Evolutionary conservation across 2,797 vertebrate genomes (phyloP).

Genomic region (Dicrostonyx torquatus): DNA sequence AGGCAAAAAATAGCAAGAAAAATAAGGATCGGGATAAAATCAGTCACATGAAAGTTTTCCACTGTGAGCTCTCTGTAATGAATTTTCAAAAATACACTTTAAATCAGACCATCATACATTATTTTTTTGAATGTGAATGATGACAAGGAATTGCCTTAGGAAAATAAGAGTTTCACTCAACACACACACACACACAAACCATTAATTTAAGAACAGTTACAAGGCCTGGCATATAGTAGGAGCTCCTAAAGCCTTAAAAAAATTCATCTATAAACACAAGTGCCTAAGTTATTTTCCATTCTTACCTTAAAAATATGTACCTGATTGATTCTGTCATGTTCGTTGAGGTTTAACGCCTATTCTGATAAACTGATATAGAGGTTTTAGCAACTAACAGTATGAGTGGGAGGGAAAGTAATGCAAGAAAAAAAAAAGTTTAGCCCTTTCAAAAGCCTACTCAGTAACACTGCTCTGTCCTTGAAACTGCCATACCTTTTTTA

Average conservation of each 20-base stretch:
- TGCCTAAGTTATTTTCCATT: constrained; percentile 69
- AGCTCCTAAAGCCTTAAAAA: constrained; percentile 2
- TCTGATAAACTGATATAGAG: constrained; percentile 77
- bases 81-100: constrained; percentile 19
- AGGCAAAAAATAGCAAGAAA: background rate
- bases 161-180: background rate
- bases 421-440: background rate
- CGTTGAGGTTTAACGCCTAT: constrained; percentile 76
- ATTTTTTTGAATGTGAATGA: constrained; percentile 5
- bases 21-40: background rate
- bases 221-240: background rate
- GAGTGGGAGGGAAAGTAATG: constrained; percentile 61
- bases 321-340: constrained; percentile 65
- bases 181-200: background rate
- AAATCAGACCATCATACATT: background rate
- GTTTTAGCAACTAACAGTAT: constrained; percentile 73
- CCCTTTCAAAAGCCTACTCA: constrained; percentile 9
- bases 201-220: background rate
- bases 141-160: background rate
- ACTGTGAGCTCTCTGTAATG: background rate
- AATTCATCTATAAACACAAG: background rate
- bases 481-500: background rate
- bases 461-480: background rate
- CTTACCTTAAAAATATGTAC: constrained; percentile 61
- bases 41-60: background rate